These are phyloP conservation scores for Cheilosia urbana DNA, from an alignment of 2,888 invertebrate species.

Conservation along the genomic window DNA sequence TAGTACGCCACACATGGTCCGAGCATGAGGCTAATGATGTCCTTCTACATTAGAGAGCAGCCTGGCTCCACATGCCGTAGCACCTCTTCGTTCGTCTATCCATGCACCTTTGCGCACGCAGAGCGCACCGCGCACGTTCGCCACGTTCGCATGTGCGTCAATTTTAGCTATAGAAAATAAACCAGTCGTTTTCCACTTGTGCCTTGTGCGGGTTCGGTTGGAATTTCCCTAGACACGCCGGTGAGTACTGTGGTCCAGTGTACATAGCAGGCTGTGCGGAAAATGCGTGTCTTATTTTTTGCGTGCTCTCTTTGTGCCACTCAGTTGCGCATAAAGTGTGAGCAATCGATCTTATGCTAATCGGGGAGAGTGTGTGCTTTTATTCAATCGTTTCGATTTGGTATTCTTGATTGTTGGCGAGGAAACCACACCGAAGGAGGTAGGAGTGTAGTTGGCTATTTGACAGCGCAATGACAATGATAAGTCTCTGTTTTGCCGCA, in stretches of 20 bases:
- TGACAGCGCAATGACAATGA: conserved; percentile 59
- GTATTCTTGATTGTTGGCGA: conserved; percentile 31
- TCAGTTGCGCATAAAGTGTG: conserved; percentile 58
- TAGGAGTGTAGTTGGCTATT: conserved; percentile 25
- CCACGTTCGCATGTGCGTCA: conserved; percentile 44
- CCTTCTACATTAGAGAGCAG: conserved; percentile 21
- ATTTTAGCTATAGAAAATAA: conserved; percentile 25
- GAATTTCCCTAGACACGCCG: conserved; percentile 60
- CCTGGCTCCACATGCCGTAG: conserved; percentile 9
- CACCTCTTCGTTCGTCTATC: conserved; percentile 33
- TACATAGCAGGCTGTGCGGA: conserved; percentile 32
- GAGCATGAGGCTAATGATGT: conserved; percentile 61
- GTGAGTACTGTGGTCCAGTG: conserved; percentile 36
- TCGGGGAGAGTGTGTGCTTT: conserved; percentile 46
- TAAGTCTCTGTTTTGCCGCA: conserved; percentile 52
- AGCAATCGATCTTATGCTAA: conserved; percentile 73
- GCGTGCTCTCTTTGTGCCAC: conserved; percentile 56
- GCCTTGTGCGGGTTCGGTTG: conserved; percentile 57
- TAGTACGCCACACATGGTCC: conserved; percentile 65
- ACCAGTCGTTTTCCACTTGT: conserved; percentile 41
- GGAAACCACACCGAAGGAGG: conserved; percentile 34
- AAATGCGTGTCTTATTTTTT: conserved; percentile 63
- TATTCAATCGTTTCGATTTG: conserved; percentile 32
- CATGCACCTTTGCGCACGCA: conserved; percentile 36
- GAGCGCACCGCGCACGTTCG: conserved; percentile 54